These are phyloP conservation scores for Dolichopus griseipennis DNA, from an alignment of 2,888 invertebrate genomes.

Conservation along the genomic window DNA sequence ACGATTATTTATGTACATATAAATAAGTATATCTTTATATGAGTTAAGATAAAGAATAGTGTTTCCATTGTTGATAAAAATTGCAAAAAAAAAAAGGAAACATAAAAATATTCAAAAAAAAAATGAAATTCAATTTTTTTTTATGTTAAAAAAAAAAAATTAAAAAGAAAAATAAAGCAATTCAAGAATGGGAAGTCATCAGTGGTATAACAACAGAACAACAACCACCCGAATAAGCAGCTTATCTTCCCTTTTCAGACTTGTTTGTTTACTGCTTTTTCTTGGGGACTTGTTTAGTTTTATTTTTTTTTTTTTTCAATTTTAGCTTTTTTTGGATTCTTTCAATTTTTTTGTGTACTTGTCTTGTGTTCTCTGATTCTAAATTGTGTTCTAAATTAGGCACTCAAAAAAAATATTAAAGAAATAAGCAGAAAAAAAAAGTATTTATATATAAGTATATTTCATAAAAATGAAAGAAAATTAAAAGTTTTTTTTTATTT, in stretches of 20 bases:
- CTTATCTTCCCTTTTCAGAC: constrained; percentile 34
- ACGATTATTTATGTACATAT: too few relatives aligned
- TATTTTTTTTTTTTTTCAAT: neutral
- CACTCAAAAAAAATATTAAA: neutral
- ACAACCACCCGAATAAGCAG: constrained; percentile 26
- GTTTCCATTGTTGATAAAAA: constrained; percentile 1
- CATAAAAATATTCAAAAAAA: too few relatives aligned
- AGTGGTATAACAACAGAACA: neutral
- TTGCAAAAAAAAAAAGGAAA: too few relatives aligned
- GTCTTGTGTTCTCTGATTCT: constrained; percentile 2
- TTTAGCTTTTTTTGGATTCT: too few relatives aligned
- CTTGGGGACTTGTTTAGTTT: neutral
- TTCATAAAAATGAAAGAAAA: too few relatives aligned
- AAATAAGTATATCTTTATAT: too few relatives aligned
- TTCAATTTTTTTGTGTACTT: too few relatives aligned
- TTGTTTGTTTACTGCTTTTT: constrained; percentile 15
- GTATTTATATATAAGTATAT: too few relatives aligned
- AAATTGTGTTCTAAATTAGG: neutral
- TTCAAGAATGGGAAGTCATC: neutral
- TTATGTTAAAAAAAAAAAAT: neutral
- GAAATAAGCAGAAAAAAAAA: neutral
- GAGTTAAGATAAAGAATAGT: neutral
- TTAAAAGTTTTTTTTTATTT: too few relatives aligned
- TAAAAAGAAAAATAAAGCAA: neutral
- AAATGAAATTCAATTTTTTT: neutral